Percentiles rank a stretch among this genome's conserved stretches.
phyloP scores from a whole-genome alignment of 2,797 vertebrate genomes.

The Microchirus variegatus region DNA sequence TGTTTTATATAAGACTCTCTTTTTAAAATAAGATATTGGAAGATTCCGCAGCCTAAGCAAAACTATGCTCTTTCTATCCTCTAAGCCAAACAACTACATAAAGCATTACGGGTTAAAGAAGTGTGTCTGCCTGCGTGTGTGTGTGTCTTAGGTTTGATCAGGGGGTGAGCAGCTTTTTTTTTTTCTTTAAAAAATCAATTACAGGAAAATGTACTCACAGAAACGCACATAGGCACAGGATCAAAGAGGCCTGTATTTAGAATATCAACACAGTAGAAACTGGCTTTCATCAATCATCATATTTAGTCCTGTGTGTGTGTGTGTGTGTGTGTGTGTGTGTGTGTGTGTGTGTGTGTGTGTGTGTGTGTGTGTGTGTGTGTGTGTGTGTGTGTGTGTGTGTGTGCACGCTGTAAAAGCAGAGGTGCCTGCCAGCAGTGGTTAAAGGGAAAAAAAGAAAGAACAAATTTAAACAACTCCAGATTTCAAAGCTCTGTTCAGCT shows the following conservation, averaged over 20 bases:
- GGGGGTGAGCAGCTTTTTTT: slow-evolving; percentile 4
- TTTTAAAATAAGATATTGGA: slow-evolving; percentile 1
- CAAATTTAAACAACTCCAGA: slow-evolving; percentile 67
- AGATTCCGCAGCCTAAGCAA: background rate
- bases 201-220: slow-evolving; percentile 34
- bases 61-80: background rate
- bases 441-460: slow-evolving; percentile 29
- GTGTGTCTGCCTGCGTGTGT: background rate
- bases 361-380: slow-evolving; percentile 21
- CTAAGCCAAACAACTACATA: background rate
- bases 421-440: slow-evolving; percentile 40
- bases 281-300: slow-evolving; percentile 49
- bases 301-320: slow-evolving; percentile 14
- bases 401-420: slow-evolving; percentile 43
- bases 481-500: slow-evolving; percentile 51
- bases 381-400: slow-evolving; percentile 7
- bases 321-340: background rate
- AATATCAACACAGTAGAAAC: slow-evolving; percentile 45
- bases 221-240: slow-evolving; percentile 20
- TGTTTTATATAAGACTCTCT: background rate
- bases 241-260: slow-evolving; percentile 46
- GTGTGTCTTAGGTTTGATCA: slow-evolving; percentile 9
- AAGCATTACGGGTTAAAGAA: background rate
- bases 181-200: slow-evolving; percentile 27
- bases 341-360: background rate